phyloP scores from a whole-genome alignment of 1,140 invertebrate species.

The Planococcus citri region DNA sequence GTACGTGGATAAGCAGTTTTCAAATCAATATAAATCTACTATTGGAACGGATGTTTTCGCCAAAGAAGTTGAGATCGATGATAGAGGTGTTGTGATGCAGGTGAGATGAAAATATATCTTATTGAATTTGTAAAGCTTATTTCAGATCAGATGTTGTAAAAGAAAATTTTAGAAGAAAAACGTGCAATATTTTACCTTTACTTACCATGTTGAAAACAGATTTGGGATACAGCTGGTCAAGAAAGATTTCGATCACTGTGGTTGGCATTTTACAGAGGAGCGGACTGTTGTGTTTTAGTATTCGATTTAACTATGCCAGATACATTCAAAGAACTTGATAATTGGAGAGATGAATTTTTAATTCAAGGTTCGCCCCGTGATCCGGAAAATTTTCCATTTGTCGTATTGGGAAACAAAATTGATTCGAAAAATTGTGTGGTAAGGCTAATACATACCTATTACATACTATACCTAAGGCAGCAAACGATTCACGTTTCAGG shows the following conservation, averaged over 20 bases:
- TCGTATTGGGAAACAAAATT: conserved; percentile 98
- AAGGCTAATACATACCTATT: no score
- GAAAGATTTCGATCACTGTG: conserved; percentile 97
- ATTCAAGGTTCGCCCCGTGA: conserved; percentile 95
- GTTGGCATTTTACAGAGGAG: conserved; percentile 98
- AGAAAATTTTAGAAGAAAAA: no score
- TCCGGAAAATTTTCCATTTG: conserved; percentile 99
- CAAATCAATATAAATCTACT: conserved; percentile 99
- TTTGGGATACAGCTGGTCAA: conserved; percentile 99
- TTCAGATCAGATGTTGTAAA: no score
- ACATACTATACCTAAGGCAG: no score
- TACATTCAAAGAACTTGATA: conserved; percentile 96
- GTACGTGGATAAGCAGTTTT: conserved; percentile 99
- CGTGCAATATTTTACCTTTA: no score
- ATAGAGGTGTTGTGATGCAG: conserved; percentile 97
- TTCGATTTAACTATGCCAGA: conserved; percentile 97
- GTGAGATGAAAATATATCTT: conserved; percentile 38
- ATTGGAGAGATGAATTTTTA: conserved; percentile 98
- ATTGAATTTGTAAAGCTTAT: no score
- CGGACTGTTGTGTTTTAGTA: conserved; percentile 95
- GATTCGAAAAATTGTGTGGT: conserved; percentile 92
- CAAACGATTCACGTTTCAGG: no score
- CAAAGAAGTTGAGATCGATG: conserved; percentile 97
- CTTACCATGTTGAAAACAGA: conserved; percentile 53
- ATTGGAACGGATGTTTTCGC: conserved; percentile 99